Evolutionary conservation across 1,140 invertebrate species (phyloP), one percentile per base, ranked within the genome.

Genomic region (Lerema accius): DNA sequence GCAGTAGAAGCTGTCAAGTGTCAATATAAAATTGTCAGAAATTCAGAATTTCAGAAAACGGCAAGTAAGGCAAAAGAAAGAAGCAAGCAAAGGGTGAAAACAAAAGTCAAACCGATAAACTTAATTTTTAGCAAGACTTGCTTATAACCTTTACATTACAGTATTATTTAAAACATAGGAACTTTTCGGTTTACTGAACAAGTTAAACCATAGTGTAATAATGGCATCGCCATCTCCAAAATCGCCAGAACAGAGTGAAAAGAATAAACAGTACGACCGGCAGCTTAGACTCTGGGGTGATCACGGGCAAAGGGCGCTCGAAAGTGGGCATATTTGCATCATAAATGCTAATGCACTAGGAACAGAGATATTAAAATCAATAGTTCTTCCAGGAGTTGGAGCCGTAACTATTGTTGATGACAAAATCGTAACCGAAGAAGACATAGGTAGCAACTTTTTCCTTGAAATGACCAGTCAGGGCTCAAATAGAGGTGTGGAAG

Each of bases 401-500:
- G 95, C 96, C n/a, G 98, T 99, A 71, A 99, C 98, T 0, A 97
- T 99, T 72, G 95, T 99, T 5, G 99, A 99, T 94, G 96, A 95
- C 10, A 94, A 95, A 75, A 95, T 95, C 76, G 93, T 97, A 0
- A 95, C 93, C 15, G 95, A 97, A 63, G 96, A 98, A 89, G 98
- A 99, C 91, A 93, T 98, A 65, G 98, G 97, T 16, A 95, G 95
- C 72, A 99, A 99, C 84, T 99, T 99, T 79, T 98, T 99, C 84
- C 84, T 98, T 79, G 96, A 97, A 82, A 80, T 92, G 63, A 94
- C 95, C 9, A 95, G 93, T 73, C 87, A 97, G 73, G 97, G 97
- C 0, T 93, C 95, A 82, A 95, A 96, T 13, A 93, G 98, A 89
- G 98, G 97, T 0, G 93, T 97, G 73, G 94, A 96, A 59, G 94